phyloP scores from a whole-genome alignment of 1,140 invertebrate genomes.

The Cepaea nemoralis region DNA sequence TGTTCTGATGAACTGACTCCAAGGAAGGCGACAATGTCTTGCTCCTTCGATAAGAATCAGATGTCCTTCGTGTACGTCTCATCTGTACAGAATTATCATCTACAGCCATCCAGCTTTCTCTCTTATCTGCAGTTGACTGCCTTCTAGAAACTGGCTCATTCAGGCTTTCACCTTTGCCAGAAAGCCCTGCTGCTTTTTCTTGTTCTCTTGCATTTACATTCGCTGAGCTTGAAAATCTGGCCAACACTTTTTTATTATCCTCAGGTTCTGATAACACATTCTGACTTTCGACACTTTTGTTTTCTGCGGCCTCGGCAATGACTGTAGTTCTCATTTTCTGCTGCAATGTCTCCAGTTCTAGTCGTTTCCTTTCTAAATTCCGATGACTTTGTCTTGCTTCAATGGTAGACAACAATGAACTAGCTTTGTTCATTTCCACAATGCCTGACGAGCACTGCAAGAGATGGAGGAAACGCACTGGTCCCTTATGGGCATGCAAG shows the following conservation, averaged over 20 bases:
- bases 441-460: conserved; percentile 52
- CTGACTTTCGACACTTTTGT: no score
- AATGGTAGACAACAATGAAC: conserved; percentile 29
- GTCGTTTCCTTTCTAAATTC: conserved; percentile 36
- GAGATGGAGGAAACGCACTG: conserved; percentile 77
- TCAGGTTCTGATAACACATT: no score
- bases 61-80: background rate
- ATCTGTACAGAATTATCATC: background rate
- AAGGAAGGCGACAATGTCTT: background rate
- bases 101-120: background rate
- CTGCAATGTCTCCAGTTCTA: background rate
- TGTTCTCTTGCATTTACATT: background rate
- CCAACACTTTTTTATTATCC: no score
- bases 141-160: background rate
- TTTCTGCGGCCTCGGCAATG: no score
- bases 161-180: background rate
- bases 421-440: conserved; percentile 40
- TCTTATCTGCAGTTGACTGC: background rate
- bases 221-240: no score
- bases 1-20: background rate
- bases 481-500: conserved; percentile 91
- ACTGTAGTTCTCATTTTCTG: background rate
- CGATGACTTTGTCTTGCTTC: conserved; percentile 17
- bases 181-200: background rate
- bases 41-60: background rate